Evolutionary conservation across 2,797 vertebrate genomes (phyloP), one percentile per base, ranked within the genome.

Genomic region (Hephaestus fuliginosus): DNA sequence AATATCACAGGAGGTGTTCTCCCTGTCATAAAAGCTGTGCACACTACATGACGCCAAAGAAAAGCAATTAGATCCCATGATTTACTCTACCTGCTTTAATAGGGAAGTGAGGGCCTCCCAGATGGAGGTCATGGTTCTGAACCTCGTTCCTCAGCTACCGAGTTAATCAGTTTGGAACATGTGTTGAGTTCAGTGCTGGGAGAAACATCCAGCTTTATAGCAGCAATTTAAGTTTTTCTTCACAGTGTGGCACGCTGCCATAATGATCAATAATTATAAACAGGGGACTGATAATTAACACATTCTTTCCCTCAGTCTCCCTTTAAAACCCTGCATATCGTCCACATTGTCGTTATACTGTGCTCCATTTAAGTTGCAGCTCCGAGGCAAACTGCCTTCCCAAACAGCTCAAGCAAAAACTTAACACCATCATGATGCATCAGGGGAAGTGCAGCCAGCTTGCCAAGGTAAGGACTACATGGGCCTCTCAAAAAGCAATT

Each of bases 401-500:
- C 63, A 65, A 89, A 82, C 62, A 83, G 67, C 74, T 91, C 76
- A 51, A 75, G 89, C 80, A 77, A 82, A 86, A 80, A 76, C 80
- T 76, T 80, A 88, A 85, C 86, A 86, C 70, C 87, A 86, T 82
- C 83, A 68, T 25, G 74, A 85, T 82, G 88, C 89, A 90, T 88
- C 86, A 82, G 85, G 84, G 84, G 88, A 90, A 89, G 85, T 80
- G 85, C 86, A 86, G 91, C 86, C 84, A 41, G 77, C 90, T 85
- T 82, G 87, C 85, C 86, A 86, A 92, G 86, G 87, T 91, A 89
- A 93, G 91, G 88, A 93, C 92, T 86, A 90, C 89, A 89, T 7
- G 80, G 91, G 87, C 88, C 91, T 92, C 91, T 95, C 88, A 89
- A 91, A 95, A 95, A 95, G 91, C 94, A 95, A 95, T 95, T 96